Evolutionary conservation across 1,140 invertebrate genomes (phyloP).

Genomic region (Limonius californicus): DNA sequence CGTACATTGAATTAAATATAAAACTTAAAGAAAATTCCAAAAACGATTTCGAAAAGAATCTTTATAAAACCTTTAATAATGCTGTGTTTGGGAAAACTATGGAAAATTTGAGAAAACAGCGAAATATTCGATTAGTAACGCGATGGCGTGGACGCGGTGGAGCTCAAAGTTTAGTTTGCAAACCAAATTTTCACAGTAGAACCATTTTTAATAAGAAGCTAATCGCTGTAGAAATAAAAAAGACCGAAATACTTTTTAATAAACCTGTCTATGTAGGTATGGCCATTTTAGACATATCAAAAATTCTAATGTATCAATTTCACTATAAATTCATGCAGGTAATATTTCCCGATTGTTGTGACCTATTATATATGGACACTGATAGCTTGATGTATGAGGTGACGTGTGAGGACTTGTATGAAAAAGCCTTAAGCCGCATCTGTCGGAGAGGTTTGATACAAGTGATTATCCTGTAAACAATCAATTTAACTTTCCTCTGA

Average conservation of each 20-base stretch:
- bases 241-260: constrained; percentile 37
- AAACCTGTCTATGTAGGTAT: constrained; percentile 42
- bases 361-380: constrained; percentile 45
- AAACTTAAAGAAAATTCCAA: constrained; percentile 33
- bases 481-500: constrained; percentile 32
- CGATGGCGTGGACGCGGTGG: constrained; percentile 30
- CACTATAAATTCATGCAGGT: constrained; percentile 36
- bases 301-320: constrained; percentile 39
- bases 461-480: constrained; percentile 33
- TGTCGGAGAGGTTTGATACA: constrained; percentile 36
- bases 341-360: constrained; percentile 29
- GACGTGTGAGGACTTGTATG: constrained; percentile 35
- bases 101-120: constrained; percentile 24
- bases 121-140: constrained; percentile 36
- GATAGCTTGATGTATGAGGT: constrained; percentile 46
- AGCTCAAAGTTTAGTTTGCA: constrained; percentile 26
- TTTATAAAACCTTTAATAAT: constrained; percentile 48
- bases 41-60: constrained; percentile 51
- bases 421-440: constrained; percentile 31
- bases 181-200: constrained; percentile 37
- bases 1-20: constrained; percentile 48
- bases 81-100: constrained; percentile 28
- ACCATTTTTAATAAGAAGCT: constrained; percentile 45
- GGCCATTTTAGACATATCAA: constrained; percentile 39
- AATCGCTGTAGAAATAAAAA: constrained; percentile 40